Percentiles rank a stretch among this genome's conserved stretches.
Conservation (phyloP, 1,140 invertebrate species). For the Magallana ariakensis region DNA sequence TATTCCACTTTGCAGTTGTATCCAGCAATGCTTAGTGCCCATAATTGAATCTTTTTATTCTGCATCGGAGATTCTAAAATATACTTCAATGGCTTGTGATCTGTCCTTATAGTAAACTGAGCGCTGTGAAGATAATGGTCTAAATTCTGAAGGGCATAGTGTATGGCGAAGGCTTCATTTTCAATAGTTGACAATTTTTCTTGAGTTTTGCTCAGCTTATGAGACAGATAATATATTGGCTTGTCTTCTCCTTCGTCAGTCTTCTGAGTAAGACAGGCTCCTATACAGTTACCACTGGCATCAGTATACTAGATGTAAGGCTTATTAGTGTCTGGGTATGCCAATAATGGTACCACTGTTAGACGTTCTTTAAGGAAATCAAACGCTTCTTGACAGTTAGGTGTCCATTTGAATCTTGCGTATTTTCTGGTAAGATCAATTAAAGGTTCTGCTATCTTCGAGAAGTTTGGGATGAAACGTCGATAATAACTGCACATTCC, state of each 20-base stretch:
- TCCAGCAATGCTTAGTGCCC: conserved; percentile 57
- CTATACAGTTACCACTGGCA: conserved; percentile 53
- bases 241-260: conserved; percentile 51
- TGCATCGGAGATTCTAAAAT: conserved; percentile 57
- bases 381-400: conserved; percentile 60
- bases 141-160: conserved; percentile 58
- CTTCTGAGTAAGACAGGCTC: conserved; percentile 54
- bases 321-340: conserved; percentile 39
- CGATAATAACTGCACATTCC: conserved; percentile 80
- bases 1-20: conserved; percentile 61
- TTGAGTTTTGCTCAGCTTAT: conserved; percentile 61
- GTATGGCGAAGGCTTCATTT: conserved; percentile 58
- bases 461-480: conserved; percentile 78
- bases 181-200: conserved; percentile 56
- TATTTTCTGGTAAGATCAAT: conserved; percentile 78
- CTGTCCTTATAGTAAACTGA: conserved; percentile 62
- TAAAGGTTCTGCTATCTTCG: conserved; percentile 75
- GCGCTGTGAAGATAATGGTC: conserved; percentile 63
- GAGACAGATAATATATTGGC: conserved; percentile 46
- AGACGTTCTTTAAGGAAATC: conserved; percentile 61
- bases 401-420: conserved; percentile 65
- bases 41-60: conserved; percentile 64
- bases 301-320: conserved; percentile 56
- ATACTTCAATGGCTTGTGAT: conserved; percentile 65
- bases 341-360: conserved; percentile 53